phyloP scores from a whole-genome alignment of 2,797 vertebrate species.

The Poecilia wingei region DNA sequence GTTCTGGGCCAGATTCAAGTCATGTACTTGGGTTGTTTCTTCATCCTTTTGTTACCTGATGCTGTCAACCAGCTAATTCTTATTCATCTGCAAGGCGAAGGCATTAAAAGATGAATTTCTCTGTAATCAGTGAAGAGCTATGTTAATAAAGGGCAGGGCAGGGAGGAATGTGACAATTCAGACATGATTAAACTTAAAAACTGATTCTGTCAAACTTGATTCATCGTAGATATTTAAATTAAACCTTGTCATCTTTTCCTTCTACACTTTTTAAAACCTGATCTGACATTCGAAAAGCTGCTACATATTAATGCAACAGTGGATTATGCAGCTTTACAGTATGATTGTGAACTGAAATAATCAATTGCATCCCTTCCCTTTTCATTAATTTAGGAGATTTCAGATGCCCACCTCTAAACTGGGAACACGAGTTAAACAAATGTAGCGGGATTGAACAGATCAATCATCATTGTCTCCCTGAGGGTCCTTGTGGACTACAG shows the following conservation, averaged over 20 bases:
- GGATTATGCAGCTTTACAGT: constrained; percentile 21
- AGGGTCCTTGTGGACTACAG: constrained; percentile 47
- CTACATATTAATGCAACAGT: constrained; percentile 31
- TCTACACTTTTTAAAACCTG: neutral
- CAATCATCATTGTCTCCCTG: constrained; percentile 67
- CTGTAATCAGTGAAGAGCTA: neutral
- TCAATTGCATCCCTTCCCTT: constrained; percentile 28
- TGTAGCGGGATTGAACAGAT: constrained; percentile 68
- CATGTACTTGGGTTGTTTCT: neutral
- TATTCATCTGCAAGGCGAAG: neutral
- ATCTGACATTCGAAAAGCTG: constrained; percentile 8
- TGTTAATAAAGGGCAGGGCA: neutral
- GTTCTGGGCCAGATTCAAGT: neutral
- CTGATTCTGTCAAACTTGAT: neutral
- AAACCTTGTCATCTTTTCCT: neutral
- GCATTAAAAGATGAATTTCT: neutral
- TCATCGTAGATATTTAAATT: neutral
- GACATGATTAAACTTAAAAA: neutral
- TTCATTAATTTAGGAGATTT: constrained; percentile 39
- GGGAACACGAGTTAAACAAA: constrained; percentile 72
- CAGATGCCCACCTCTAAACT: constrained; percentile 36
- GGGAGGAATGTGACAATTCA: neutral
- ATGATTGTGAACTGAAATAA: constrained; percentile 41
- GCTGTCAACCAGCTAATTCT: neutral
- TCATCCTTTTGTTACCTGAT: neutral